Evolutionary conservation across 2,888 invertebrate species (phyloP).

Genomic region (Merodon equestris): DNA sequence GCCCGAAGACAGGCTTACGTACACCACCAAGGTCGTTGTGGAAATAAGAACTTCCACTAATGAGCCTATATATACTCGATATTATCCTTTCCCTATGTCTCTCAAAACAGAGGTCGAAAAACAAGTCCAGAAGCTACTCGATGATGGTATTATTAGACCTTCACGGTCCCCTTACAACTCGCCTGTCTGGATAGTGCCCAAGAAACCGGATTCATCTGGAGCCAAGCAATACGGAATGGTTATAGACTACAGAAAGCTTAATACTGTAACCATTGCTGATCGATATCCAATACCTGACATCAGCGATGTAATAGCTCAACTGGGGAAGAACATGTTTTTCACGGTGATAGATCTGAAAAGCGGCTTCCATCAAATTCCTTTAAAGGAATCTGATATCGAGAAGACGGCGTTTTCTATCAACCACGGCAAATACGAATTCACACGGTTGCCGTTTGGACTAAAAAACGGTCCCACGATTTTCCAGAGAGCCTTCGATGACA

Average conservation of each 20-base stretch:
- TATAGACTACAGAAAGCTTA: conserved; percentile 47
- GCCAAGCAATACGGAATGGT: conserved; percentile 43
- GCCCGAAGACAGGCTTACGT: conserved; percentile 38
- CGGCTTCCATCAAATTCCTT: conserved; percentile 43
- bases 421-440: conserved; percentile 47
- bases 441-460: conserved; percentile 34
- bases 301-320: conserved; percentile 16
- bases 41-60: conserved; percentile 43
- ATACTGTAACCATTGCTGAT: conserved; percentile 40
- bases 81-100: conserved; percentile 43
- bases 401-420: conserved; percentile 43
- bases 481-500: conserved; percentile 43
- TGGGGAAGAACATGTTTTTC: conserved; percentile 9
- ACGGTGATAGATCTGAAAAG: conserved; percentile 32
- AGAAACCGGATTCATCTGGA: conserved; percentile 38
- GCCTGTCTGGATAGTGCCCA: conserved; percentile 31
- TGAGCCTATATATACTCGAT: conserved; percentile 42
- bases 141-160: conserved; percentile 38
- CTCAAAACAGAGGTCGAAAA: conserved; percentile 24
- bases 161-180: conserved; percentile 29
- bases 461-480: conserved; percentile 49
- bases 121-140: conserved; percentile 33
- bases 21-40: conserved; percentile 51
- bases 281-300: conserved; percentile 51
- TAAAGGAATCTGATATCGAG: conserved; percentile 37